phyloP scores from a whole-genome alignment of 1,140 invertebrate species.

The Pachyrhynchus sulphureomaculatus region DNA sequence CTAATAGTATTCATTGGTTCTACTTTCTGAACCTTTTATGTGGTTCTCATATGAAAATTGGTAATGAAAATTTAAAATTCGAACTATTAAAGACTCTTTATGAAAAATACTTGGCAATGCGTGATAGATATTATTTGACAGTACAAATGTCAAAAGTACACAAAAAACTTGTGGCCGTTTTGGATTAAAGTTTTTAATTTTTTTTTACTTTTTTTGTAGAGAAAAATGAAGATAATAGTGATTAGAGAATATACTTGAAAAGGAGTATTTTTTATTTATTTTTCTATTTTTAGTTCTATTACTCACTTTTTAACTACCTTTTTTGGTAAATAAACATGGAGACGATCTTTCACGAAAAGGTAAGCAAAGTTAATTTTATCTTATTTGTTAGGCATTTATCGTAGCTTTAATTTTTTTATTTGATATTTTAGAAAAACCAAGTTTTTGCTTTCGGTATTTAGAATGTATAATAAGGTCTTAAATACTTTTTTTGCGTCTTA shows the following conservation, averaged over 20 bases:
- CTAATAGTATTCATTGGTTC: no score
- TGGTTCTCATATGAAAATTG: no score
- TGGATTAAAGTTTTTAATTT: constrained; percentile 6
- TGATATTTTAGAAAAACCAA: no score
- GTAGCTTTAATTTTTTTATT: no score
- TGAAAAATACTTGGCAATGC: no score
- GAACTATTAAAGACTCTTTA: no score
- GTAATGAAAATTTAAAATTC: no score
- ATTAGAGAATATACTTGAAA: constrained; percentile 7
- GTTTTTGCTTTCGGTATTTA: no score
- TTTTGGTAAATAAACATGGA: constrained; percentile 35
- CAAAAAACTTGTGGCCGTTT: not conserved
- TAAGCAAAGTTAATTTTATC: constrained; percentile 6
- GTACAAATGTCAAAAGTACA: constrained; percentile 1
- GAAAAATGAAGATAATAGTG: not conserved
- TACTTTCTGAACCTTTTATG: no score
- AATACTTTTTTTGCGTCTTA: no score
- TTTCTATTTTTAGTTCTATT: constrained; percentile 1
- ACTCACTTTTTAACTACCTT: not conserved
- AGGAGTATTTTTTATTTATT: constrained; percentile 3
- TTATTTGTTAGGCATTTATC: no score
- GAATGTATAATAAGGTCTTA: no score
- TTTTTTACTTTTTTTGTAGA: constrained; percentile 8
- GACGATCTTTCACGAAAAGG: constrained; percentile 44
- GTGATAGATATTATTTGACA: not conserved